Percentiles rank a stretch among this genome's conserved stretches.
Conservation (phyloP, 2,888 invertebrate species). For the Pyrochroa serraticornis region DNA sequence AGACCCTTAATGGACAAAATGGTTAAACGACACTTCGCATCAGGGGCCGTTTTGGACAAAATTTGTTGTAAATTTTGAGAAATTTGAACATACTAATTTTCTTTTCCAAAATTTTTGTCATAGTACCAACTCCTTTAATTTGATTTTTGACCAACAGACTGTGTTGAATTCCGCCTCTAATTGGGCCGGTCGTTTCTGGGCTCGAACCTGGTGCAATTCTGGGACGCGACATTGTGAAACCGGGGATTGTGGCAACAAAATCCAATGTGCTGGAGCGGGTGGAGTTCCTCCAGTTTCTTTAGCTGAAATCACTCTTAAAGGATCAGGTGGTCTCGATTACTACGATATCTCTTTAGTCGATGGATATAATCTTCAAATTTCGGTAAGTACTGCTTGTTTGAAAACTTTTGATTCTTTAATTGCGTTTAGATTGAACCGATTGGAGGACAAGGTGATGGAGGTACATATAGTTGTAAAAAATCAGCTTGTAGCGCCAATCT, state of each 20-base stretch:
- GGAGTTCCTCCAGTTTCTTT: constrained; percentile 56
- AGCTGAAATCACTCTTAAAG: constrained; percentile 56
- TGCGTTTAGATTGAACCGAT: constrained; percentile 45
- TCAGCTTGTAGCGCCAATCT: constrained; percentile 51
- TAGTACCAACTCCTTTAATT: no score
- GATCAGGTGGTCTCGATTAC: constrained; percentile 51
- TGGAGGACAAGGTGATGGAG: constrained; percentile 42
- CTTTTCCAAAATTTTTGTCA: no score
- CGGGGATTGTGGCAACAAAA: constrained; percentile 55
- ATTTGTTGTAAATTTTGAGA: no score
- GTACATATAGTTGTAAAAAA: constrained; percentile 52
- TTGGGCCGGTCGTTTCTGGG: constrained; percentile 54
- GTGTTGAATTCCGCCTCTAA: constrained; percentile 13
- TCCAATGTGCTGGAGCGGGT: constrained; percentile 57
- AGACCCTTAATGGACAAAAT: no score
- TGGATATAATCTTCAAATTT: constrained; percentile 56
- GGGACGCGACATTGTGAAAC: constrained; percentile 53
- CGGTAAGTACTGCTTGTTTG: constrained; percentile 33
- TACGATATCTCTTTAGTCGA: constrained; percentile 60
- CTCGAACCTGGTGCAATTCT: constrained; percentile 53
- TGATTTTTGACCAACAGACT: no score
- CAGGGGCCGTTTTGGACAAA: no score
- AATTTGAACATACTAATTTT: no score
- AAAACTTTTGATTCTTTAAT: not conserved
- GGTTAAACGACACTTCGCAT: no score